Evolutionary conservation across 2,113 vertebrate genomes (phyloP).

Genomic region (Symphodus melops): DNA sequence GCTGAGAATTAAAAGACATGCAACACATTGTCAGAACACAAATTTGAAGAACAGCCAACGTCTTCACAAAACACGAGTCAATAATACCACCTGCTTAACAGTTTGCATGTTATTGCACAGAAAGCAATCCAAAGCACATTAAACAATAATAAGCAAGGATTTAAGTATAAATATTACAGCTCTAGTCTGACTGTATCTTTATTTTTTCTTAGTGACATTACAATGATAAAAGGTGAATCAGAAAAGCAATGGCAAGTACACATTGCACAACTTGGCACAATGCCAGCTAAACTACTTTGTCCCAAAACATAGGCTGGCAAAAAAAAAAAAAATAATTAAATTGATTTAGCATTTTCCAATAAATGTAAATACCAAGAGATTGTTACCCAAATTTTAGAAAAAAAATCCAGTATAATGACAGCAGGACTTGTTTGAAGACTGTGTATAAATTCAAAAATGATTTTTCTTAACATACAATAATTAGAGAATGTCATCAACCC

Average conservation of each 20-base stretch:
- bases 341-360: slow-evolving; percentile 1
- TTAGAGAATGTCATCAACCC: slow-evolving; percentile 21
- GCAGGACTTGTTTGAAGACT: slow-evolving; percentile 6
- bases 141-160: slow-evolving; percentile 70
- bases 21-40: slow-evolving; percentile 65
- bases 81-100: slow-evolving; percentile 57
- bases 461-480: slow-evolving; percentile 5
- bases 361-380: slow-evolving; percentile 17
- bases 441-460: slow-evolving; percentile 24
- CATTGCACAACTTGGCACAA: slow-evolving; percentile 41
- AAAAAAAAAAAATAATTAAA: slow-evolving; percentile 24
- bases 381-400: slow-evolving; percentile 15
- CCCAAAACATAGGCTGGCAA: slow-evolving; percentile 20
- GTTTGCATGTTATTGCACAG: slow-evolving; percentile 70
- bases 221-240: slow-evolving; percentile 39
- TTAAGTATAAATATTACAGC: slow-evolving; percentile 76
- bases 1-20: slow-evolving; percentile 66
- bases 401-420: slow-evolving; percentile 17
- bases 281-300: slow-evolving; percentile 30
- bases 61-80: slow-evolving; percentile 58
- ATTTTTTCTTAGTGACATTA: slow-evolving; percentile 17
- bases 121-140: slow-evolving; percentile 76
- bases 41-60: slow-evolving; percentile 47
- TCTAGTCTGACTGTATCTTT: slow-evolving; percentile 47
- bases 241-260: slow-evolving; percentile 4